A percentile compares a stretch with the other conserved stretches of the same genome.
These are phyloP conservation scores for Augiades crinisus DNA, from an alignment of 2,888 invertebrate species.

Conservation along the genomic window DNA sequence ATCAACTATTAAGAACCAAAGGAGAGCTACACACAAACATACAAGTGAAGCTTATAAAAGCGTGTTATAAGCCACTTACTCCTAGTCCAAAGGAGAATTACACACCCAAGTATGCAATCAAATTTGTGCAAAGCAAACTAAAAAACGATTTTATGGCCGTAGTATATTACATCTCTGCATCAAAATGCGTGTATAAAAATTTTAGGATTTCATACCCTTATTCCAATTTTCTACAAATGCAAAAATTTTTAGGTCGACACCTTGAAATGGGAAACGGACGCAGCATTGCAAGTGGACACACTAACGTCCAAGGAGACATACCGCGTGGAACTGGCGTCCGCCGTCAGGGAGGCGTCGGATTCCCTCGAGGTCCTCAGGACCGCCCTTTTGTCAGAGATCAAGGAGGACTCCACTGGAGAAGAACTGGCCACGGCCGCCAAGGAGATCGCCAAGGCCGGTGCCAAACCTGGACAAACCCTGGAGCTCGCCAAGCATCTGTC, in stretches of 20 bases:
- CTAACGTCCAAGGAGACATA: slow-evolving; percentile 92
- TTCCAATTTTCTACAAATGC: slow-evolving; percentile 57
- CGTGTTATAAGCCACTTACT: too few species aligned
- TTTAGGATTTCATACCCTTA: too few species aligned
- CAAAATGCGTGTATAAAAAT: too few species aligned
- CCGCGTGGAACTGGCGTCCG: slow-evolving; percentile 86
- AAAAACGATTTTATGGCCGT: too few species aligned
- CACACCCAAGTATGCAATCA: too few species aligned
- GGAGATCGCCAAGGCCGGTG: slow-evolving; percentile 87
- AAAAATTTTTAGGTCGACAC: slow-evolving; percentile 83
- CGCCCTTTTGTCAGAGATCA: slow-evolving; percentile 61
- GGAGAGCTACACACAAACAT: too few species aligned
- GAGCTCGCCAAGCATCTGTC: slow-evolving; percentile 92
- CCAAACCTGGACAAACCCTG: slow-evolving; percentile 89
- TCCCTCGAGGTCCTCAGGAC: slow-evolving; percentile 85
- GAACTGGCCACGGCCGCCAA: slow-evolving; percentile 84
- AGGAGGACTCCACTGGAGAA: slow-evolving; percentile 77
- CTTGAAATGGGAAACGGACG: slow-evolving; percentile 87
- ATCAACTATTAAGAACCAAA: too few species aligned
- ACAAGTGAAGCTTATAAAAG: too few species aligned
- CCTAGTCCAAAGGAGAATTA: too few species aligned
- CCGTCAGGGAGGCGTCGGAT: slow-evolving; percentile 86
- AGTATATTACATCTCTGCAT: too few species aligned
- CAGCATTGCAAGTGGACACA: slow-evolving; percentile 91
- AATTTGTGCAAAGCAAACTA: too few species aligned